Evolutionary conservation across 2,797 vertebrate genomes (phyloP), one percentile per base, ranked within the genome.

Genomic region (Morus bassanus): DNA sequence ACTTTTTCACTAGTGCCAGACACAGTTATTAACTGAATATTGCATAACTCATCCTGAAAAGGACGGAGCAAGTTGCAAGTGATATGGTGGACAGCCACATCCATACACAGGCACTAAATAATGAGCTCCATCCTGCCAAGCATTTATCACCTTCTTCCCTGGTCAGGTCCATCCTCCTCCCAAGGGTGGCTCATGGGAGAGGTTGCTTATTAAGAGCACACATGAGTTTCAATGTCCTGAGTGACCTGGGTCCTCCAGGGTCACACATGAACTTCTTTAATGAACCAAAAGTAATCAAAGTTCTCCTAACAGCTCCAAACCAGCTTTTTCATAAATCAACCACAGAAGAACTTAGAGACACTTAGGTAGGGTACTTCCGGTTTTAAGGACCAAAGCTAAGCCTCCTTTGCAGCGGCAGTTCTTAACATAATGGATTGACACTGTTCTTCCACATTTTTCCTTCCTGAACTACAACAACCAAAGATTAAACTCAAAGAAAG

Each of bases 401-500:
- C 11, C 31, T 63, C 56, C 59, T 85, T 48, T 67, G 11, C 31
- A 57, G 31, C 0, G 0, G 48, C 11, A 43, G 21, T 28, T 85
- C 61, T 81, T 69, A 83, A 77, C 5, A 21, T 67, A 84, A 81
- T 0, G 0, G 41, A 63, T 31, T 68, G 72, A 83, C 31, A 57
- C 28, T 21, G 3, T 60, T 82, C 27, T 86, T 85, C 51, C 13
- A 84, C 25, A 45, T 88, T 85, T 76, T 70, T 43, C 24, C 27
- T 64, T 60, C 53, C 51, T 81, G 76, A 95, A 89, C 48, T 89
- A 85, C 59, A 95, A 88, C 25, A 84, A 30, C 25, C 16, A 41
- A 92, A 95, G 81, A 94, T 93, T 84, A 95, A 93, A 70, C 37
- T 85, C 19, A 5, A 61, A 95, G 59, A 60, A 87, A 87, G 68